Base-by-base conservation (phyloP, 1,140 invertebrate species). In the Rhyacophila brunnea region DNA sequence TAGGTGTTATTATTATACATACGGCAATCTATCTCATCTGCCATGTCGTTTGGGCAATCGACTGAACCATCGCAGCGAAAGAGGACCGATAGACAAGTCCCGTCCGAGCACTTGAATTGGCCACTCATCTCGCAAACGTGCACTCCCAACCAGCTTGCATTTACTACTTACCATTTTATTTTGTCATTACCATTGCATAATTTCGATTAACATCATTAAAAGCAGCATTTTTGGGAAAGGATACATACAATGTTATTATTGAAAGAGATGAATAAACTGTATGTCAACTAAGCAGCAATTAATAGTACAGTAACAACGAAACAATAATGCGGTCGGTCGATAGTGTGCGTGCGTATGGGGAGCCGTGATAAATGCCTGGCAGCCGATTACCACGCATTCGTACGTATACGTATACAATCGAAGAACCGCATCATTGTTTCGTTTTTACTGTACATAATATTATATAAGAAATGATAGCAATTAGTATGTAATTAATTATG, bases 61-160 rank as follows among this genome's bases (percentile, higher is more conserved):
- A 69, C 73, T 47, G 68, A 72, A 0, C 75, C 76, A 47, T 79
- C 77, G 62, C 85, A 87, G 17, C 82, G 75, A 57, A 80, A 68
- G 2, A 81, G 70, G n/a, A 82, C 80, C 18, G 86, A 84, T 64
- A 93, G 87, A 71, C 90, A 93, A 70, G 81, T 80, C 35, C 84
- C 79, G 69, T 87, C 85, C 34, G 74, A 77, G 67, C 85, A 87
- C 62, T 81, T 70, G 52, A 78, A 79, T 57, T 66, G 71, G 6
- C 75, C 75, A 6, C 68, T 68, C 17, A 71, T 64, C 2, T 65
- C 60, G 53, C 77, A 79, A 0, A 74, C 71, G 50, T 74, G 70
- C 40, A 70, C 62, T 6, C 73, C 74, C 47, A 68, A 70, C 74
- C 74, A 76, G 17, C 44, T 51, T 4, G n/a, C 44, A 20, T 54